These are phyloP conservation scores for Fulica atra DNA, from an alignment of 2,113 vertebrate genomes.

Conservation along the genomic window DNA sequence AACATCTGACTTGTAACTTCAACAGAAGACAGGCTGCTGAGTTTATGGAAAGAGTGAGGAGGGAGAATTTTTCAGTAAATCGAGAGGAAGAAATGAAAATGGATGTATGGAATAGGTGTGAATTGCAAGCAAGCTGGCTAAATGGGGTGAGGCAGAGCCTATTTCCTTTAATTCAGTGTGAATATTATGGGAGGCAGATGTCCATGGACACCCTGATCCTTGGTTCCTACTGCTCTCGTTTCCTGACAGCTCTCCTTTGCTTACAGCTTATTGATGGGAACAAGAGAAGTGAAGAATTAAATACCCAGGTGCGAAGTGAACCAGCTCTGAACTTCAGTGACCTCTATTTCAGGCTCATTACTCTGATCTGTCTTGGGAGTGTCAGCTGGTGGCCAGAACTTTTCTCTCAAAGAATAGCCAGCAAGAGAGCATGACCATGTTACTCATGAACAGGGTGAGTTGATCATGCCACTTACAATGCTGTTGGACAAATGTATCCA, in stretches of 20 bases:
- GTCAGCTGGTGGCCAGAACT: background rate
- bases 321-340: slow-evolving; percentile 25
- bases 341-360: slow-evolving; percentile 27
- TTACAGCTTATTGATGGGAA: slow-evolving; percentile 10
- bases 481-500: background rate
- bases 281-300: background rate
- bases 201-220: background rate
- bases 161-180: background rate
- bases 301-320: slow-evolving; percentile 13
- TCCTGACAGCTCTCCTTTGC: background rate
- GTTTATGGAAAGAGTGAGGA: background rate
- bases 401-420: background rate
- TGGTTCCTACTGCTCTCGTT: background rate
- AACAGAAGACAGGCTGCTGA: background rate
- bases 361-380: background rate
- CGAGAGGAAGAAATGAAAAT: background rate
- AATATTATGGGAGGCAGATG: background rate
- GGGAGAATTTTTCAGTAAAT: background rate
- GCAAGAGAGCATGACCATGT: background rate
- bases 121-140: background rate
- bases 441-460: background rate
- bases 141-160: background rate
- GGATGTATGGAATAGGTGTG: background rate
- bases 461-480: background rate
- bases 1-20: slow-evolving; percentile 26